Conservation (phyloP, 2,888 invertebrate species). For the Agrochola lychnidis region DNA sequence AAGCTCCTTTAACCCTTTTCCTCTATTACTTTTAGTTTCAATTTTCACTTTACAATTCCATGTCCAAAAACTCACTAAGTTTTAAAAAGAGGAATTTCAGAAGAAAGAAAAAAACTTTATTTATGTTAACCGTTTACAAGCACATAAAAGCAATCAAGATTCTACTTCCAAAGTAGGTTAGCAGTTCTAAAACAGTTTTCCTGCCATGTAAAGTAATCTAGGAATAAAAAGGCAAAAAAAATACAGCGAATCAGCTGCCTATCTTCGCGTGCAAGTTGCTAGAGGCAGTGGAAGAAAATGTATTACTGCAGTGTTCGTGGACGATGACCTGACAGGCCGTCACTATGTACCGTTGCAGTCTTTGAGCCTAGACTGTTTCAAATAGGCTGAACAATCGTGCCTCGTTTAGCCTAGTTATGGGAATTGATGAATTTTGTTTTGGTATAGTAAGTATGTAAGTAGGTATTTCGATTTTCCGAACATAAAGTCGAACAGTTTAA, state of each 20-base stretch:
- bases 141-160: constrained; percentile 42
- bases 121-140: constrained; percentile 34
- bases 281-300: constrained; percentile 56
- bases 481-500: too few species aligned
- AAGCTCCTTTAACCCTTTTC: neutral
- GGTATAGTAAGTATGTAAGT: too few species aligned
- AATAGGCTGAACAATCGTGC: constrained; percentile 16
- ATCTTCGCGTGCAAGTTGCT: constrained; percentile 63
- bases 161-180: constrained; percentile 50
- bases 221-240: constrained; percentile 45
- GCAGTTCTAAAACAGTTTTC: constrained; percentile 44
- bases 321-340: constrained; percentile 59
- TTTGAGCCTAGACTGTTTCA: constrained; percentile 32
- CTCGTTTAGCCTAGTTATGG: constrained; percentile 32
- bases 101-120: constrained; percentile 1
- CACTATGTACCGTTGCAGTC: constrained; percentile 44
- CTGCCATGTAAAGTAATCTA: constrained; percentile 45
- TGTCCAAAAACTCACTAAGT: neutral
- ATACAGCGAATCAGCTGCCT: constrained; percentile 48
- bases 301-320: constrained; percentile 65
- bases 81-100: neutral
- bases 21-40: neutral
- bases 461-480: neutral
- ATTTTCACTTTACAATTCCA: too few species aligned
- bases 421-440: constrained; percentile 16